A percentile compares a stretch with the other conserved stretches of the same genome.
Evolutionary conservation across 2,113 vertebrate genomes (phyloP).

Genomic region (Pterocles gutturalis): DNA sequence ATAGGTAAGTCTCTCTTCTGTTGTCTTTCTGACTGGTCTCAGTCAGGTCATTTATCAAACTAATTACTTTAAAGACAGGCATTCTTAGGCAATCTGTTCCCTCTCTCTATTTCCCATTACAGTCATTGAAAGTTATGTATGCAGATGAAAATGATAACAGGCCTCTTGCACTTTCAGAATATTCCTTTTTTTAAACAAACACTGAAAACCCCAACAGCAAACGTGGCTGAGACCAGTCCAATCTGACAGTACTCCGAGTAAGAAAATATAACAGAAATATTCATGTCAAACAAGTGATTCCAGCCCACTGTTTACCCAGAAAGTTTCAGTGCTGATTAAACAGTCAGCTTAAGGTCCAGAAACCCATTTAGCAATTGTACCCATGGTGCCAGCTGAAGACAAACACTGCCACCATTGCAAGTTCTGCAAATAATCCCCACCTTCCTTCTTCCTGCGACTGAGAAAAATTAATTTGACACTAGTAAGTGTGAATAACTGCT

Average conservation of each 20-base stretch:
- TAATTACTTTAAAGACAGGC: conserved; percentile 62
- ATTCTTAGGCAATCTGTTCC: conserved; percentile 73
- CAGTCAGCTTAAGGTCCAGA: not conserved
- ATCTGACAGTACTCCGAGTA: not conserved
- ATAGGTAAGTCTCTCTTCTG: conserved; percentile 17
- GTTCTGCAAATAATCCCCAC: not conserved
- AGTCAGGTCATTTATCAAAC: conserved; percentile 48
- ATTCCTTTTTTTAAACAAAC: conserved; percentile 40
- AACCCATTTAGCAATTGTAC: not conserved
- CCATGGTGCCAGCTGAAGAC: not conserved
- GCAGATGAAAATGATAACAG: conserved; percentile 64
- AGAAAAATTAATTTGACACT: not conserved
- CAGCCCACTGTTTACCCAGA: not conserved
- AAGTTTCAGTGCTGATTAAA: not conserved
- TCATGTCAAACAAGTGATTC: not conserved
- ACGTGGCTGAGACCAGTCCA: not conserved
- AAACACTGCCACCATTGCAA: not conserved
- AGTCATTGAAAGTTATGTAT: conserved; percentile 58
- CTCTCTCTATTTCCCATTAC: conserved; percentile 47
- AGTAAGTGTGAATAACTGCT: not conserved
- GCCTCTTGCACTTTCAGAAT: not conserved
- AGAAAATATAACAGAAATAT: not conserved
- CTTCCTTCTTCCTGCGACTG: not conserved
- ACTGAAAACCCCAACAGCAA: conserved; percentile 5
- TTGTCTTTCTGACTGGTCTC: conserved; percentile 24